Conservation (phyloP, 2,888 invertebrate genomes). For the Tachina grossa region DNA sequence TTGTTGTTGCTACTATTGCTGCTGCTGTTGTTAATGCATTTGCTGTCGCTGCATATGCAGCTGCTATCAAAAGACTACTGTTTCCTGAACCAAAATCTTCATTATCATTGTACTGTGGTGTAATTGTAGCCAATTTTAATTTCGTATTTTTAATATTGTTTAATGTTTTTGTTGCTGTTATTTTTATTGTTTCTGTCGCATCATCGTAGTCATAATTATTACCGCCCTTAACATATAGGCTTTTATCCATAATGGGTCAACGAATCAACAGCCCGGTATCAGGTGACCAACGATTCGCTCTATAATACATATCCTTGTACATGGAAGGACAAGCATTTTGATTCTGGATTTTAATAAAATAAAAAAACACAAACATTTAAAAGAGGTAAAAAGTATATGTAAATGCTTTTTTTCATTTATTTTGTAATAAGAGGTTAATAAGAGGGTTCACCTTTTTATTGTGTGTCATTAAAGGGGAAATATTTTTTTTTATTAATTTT, state of each 20-base stretch:
- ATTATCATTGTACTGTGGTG: slow-evolving; percentile 55
- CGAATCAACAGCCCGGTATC: slow-evolving; percentile 82
- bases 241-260: slow-evolving; percentile 77
- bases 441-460: neutral
- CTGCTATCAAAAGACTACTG: slow-evolving; percentile 61
- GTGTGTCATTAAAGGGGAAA: neutral
- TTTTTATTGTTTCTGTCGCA: slow-evolving; percentile 29
- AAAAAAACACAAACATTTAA: neutral
- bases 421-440: slow-evolving; percentile 11
- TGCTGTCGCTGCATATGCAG: slow-evolving; percentile 45
- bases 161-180: slow-evolving; percentile 63
- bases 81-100: slow-evolving; percentile 68
- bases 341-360: slow-evolving; percentile 74
- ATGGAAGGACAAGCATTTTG: slow-evolving; percentile 91
- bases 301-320: slow-evolving; percentile 95
- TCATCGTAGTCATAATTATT: slow-evolving; percentile 49
- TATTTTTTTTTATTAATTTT: neutral
- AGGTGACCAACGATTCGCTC: slow-evolving; percentile 84
- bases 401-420: neutral
- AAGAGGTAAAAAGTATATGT: slow-evolving; percentile 1
- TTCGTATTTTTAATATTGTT: slow-evolving; percentile 56
- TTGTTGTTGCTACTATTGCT: slow-evolving; percentile 55
- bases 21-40: slow-evolving; percentile 53
- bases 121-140: slow-evolving; percentile 67
- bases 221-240: slow-evolving; percentile 61